phyloP scores from a whole-genome alignment of 64 coral and sea anemone species.

The Stichodactyla mertensii region DNA sequence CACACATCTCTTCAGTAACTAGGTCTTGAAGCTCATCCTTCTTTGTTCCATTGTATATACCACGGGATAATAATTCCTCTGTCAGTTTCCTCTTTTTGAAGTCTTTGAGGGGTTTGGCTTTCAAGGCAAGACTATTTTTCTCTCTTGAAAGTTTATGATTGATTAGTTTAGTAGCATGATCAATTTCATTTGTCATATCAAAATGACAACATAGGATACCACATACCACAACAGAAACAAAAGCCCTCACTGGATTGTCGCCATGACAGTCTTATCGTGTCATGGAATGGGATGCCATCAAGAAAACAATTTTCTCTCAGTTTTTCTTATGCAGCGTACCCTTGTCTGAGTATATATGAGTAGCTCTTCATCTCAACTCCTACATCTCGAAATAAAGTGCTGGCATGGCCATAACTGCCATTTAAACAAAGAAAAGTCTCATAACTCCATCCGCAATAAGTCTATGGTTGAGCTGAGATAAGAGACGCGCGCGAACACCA shows the following conservation, averaged over 20 bases:
- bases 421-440: too few relatives aligned
- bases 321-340: neutral
- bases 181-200: conserved; percentile 24
- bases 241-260: conserved; percentile 34
- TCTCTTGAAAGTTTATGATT: conserved; percentile 14
- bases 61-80: conserved; percentile 25
- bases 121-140: conserved; percentile 17
- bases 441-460: too few relatives aligned
- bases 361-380: conserved; percentile 1
- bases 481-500: too few relatives aligned
- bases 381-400: conserved; percentile 16
- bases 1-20: conserved; percentile 32
- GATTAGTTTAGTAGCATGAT: conserved; percentile 20
- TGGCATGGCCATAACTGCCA: too few relatives aligned
- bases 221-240: conserved; percentile 40
- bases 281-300: neutral
- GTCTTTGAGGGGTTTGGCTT: conserved; percentile 27
- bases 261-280: conserved; percentile 18
- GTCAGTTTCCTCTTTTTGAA: conserved; percentile 16
- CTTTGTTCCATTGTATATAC: conserved; percentile 17
- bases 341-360: neutral
- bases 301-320: neutral
- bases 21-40: conserved; percentile 37
- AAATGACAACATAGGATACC: too few relatives aligned
- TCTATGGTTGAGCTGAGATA: too few relatives aligned